phyloP scores from a whole-genome alignment of 2,888 invertebrate genomes.

The Mayetiola destructor region DNA sequence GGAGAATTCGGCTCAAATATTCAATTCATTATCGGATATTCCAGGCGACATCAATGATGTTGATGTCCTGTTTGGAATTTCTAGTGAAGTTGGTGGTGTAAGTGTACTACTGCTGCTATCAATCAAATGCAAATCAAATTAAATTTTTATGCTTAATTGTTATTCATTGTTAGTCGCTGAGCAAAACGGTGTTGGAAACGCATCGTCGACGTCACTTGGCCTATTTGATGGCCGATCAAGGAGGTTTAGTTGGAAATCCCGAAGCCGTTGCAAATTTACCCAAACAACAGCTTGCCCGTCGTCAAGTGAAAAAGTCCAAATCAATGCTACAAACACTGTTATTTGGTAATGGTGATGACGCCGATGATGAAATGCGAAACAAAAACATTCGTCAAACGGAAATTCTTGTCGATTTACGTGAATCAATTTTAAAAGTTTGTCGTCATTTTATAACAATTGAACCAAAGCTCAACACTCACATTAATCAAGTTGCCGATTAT shows the following conservation, averaged over 20 bases:
- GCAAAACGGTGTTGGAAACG: slow-evolving; percentile 70
- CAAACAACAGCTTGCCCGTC: slow-evolving; percentile 72
- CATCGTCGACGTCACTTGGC: slow-evolving; percentile 85
- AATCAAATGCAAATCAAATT: neutral
- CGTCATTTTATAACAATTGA: slow-evolving; percentile 90
- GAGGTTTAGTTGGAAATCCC: slow-evolving; percentile 81
- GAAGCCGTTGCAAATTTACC: slow-evolving; percentile 80
- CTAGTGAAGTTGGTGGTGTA: slow-evolving; percentile 55
- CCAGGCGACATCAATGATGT: slow-evolving; percentile 90
- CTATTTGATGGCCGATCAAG: slow-evolving; percentile 93
- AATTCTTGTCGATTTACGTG: slow-evolving; percentile 91
- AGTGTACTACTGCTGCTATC: neutral
- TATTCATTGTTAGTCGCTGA: slow-evolving; percentile 39
- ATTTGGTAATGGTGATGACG: slow-evolving; percentile 60
- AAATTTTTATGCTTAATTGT: neutral
- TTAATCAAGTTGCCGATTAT: slow-evolving; percentile 79
- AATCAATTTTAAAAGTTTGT: slow-evolving; percentile 85
- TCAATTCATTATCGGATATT: slow-evolving; percentile 90
- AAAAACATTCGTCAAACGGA: slow-evolving; percentile 98
- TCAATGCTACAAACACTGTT: slow-evolving; percentile 79
- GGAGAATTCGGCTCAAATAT: slow-evolving; percentile 95
- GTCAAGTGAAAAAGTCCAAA: slow-evolving; percentile 81
- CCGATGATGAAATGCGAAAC: slow-evolving; percentile 68
- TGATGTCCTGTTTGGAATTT: slow-evolving; percentile 63
- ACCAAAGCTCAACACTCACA: slow-evolving; percentile 67